Evolutionary conservation across 2,113 vertebrate species (phyloP).

Genomic region (Melanocharis versteri): DNA sequence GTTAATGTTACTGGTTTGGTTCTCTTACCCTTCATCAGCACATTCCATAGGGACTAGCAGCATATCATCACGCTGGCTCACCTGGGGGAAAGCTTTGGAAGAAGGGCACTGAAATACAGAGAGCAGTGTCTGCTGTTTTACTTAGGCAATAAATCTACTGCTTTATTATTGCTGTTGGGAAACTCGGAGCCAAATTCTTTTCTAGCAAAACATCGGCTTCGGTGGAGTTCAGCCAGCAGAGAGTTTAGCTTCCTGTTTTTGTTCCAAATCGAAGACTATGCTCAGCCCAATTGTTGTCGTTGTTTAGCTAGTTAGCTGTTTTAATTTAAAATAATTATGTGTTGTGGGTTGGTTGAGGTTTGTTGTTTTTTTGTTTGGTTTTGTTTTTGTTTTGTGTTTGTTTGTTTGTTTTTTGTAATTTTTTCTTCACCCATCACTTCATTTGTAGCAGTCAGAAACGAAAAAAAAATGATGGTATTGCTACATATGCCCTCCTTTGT

Average conservation of each 20-base stretch:
- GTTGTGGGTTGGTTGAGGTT: not conserved
- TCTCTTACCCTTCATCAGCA: not conserved
- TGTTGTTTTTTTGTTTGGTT: not conserved
- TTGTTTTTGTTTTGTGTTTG: too few relatives aligned
- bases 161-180: conserved; percentile 55
- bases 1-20: not conserved
- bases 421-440: not conserved
- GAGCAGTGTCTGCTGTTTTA: conserved; percentile 17
- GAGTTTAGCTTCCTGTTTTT: conserved; percentile 54
- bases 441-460: not conserved
- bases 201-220: conserved; percentile 18
- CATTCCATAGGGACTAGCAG: not conserved
- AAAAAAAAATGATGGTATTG: not conserved
- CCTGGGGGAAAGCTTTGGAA: conserved; percentile 21
- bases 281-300: not conserved
- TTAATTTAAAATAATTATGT: conserved; percentile 46
- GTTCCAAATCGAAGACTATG: not conserved
- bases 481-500: not conserved
- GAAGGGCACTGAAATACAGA: not conserved
- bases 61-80: not conserved
- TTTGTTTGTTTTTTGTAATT: not conserved
- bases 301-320: conserved; percentile 15
- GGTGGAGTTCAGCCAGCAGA: conserved; percentile 4
- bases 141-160: conserved; percentile 39
- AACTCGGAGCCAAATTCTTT: conserved; percentile 13